Conservation (phyloP, 2,797 vertebrate genomes). For the Natrix natrix region DNA sequence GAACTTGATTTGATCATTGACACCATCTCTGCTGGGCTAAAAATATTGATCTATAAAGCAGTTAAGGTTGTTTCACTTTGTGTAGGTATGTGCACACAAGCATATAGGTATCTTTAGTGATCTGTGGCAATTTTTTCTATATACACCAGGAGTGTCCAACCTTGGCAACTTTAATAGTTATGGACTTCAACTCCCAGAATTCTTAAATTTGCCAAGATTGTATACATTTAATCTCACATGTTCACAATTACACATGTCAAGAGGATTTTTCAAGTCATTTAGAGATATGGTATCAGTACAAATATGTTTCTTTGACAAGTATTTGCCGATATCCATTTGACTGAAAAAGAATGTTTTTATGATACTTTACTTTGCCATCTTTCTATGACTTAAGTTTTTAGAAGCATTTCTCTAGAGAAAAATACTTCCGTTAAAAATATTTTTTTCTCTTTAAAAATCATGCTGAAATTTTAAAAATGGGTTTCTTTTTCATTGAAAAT, state of each 20-base stretch:
- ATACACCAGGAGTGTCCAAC: background rate
- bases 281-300: background rate
- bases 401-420: background rate
- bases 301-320: background rate
- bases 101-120: background rate
- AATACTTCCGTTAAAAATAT: background rate
- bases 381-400: background rate
- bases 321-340: rapidly evolving
- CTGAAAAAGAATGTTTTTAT: background rate
- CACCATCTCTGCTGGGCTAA: background rate
- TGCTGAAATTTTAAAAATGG: background rate
- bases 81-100: background rate
- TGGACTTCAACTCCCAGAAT: background rate
- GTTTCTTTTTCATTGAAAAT: background rate
- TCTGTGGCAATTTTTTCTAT: background rate
- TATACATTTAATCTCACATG: background rate
- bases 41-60: background rate
- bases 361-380: background rate
- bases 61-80: background rate
- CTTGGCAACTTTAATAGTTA: background rate
- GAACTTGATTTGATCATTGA: background rate
- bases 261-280: background rate
- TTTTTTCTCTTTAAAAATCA: background rate
- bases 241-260: background rate
- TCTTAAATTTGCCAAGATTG: background rate